These are phyloP conservation scores for Sycobia sp. DNA, from an alignment of 1,140 invertebrate genomes.

Conservation along the genomic window DNA sequence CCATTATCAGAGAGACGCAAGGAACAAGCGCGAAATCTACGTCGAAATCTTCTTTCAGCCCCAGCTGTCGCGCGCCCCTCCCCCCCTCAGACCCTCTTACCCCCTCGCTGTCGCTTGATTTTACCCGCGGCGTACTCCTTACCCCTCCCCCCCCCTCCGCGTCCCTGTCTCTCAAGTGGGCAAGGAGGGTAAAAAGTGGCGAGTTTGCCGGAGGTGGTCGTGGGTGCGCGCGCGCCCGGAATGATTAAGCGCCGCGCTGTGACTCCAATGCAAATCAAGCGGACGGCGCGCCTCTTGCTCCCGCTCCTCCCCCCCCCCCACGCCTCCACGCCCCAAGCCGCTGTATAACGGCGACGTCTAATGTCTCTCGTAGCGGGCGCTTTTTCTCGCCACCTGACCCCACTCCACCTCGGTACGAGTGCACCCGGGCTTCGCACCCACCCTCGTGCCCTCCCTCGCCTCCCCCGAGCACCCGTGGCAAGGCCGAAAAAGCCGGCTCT, in stretches of 20 bases:
- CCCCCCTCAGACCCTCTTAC: too few relatives aligned
- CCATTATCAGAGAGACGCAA: background rate
- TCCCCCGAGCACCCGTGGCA: too few relatives aligned
- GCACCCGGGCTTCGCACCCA: too few relatives aligned
- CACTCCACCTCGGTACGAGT: too few relatives aligned
- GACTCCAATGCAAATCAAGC: constrained; percentile 31
- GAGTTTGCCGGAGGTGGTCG: constrained; percentile 6
- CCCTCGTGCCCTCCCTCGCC: too few relatives aligned
- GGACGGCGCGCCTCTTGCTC: background rate
- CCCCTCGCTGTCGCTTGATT: too few relatives aligned
- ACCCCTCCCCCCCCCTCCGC: background rate
- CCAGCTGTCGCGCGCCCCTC: constrained; percentile 11
- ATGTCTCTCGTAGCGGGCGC: background rate
- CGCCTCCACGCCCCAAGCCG: too few relatives aligned
- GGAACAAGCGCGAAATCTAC: background rate
- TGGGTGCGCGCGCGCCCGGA: constrained; percentile 16
- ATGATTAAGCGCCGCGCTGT: constrained; percentile 32
- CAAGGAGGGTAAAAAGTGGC: constrained; percentile 21
- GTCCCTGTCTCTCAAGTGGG: too few relatives aligned
- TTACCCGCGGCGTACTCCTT: too few relatives aligned
- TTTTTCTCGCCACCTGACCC: too few relatives aligned
- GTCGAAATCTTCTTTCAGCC: constrained; percentile 14
- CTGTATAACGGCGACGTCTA: too few relatives aligned
- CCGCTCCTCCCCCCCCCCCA: background rate
- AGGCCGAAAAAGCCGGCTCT: too few relatives aligned